Evolutionary conservation across 2,888 invertebrate species (phyloP), one percentile per base, ranked within the genome.

Genomic region (Microctonus hyperodae): DNA sequence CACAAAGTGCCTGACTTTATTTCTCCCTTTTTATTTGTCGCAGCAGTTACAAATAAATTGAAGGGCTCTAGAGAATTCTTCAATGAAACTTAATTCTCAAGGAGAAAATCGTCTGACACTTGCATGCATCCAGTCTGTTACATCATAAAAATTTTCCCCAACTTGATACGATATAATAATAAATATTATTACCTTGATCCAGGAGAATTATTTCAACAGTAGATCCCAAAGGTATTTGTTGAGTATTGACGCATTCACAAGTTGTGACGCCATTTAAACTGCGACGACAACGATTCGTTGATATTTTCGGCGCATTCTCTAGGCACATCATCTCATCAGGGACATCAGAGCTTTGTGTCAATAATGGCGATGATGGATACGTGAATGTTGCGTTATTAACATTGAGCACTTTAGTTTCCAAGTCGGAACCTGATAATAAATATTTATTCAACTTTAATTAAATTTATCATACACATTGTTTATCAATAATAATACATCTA

Each of bases 181-280:
- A n/a, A n/a, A n/a, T 35, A 60, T 31, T 20, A 9, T 58, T 35
- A 90, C 93, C 93, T 88, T 91, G 90, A 84, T 94, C 92, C 60
- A 92, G 87, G 76, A 94, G 86, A 35, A 93, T 83, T 11, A 94
- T 83, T 80, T 94, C 93, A 2, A 93, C 91, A 0, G 89, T 88
- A 5, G 91, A 86, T n/a, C 88, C 89, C 25, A 92, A 81, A 0
- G 89, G 88, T 5, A 94, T 86, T 50, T 87, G 85, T 73, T 91
- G 88, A n/a, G 91, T 86, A 75, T 93, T 91, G 9, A 91, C 89
- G 78, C 94, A 94, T 80, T 92, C 91, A 76, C 91, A 91, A 63
- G 84, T 88, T 22, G 68, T 58, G 16, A 28, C 65, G n/a, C 79
- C 77, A 5, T 68, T 69, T 3, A 72, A 67, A 40, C 83, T 83